phyloP scores from a whole-genome alignment of 2,888 invertebrate genomes.

The Lypha dubia region DNA sequence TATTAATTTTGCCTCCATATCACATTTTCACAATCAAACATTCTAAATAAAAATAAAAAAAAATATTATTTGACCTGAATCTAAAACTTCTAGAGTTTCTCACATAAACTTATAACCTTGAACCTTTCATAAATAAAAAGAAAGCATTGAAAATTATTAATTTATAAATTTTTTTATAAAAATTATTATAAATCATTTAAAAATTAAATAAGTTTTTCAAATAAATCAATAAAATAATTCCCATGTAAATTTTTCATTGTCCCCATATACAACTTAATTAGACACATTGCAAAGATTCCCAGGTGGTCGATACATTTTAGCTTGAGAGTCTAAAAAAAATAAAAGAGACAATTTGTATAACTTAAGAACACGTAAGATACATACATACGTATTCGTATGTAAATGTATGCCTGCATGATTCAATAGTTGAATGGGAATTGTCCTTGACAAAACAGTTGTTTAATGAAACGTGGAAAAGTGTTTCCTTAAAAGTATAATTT shows the following conservation, averaged over 20 bases:
- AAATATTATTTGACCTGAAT: neutral
- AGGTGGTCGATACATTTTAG: conserved; percentile 54
- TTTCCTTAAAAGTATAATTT: conserved; percentile 12
- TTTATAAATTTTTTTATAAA: conserved; percentile 11
- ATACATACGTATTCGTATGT: neutral
- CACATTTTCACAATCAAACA: too few species aligned
- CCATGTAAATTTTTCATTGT: conserved; percentile 61
- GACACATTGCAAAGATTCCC: conserved; percentile 63
- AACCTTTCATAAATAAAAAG: conserved; percentile 14
- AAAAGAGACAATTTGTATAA: conserved; percentile 3
- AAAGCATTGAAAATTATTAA: neutral
- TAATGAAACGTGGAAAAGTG: neutral
- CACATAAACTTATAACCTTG: conserved; percentile 24
- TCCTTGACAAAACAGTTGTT: conserved; percentile 67
- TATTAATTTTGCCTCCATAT: too few species aligned
- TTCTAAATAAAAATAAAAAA: neutral
- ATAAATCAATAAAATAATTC: conserved; percentile 53
- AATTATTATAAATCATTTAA: conserved; percentile 8
- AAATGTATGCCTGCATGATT: neutral
- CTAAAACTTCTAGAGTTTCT: neutral
- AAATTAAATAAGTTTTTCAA: neutral
- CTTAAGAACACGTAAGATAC: neutral
- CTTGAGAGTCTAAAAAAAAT: conserved; percentile 21
- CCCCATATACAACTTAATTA: conserved; percentile 56
- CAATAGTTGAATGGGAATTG: conserved; percentile 60